phyloP scores from a whole-genome alignment of 2,797 vertebrate genomes.

The Enteromius trimaculatus region DNA sequence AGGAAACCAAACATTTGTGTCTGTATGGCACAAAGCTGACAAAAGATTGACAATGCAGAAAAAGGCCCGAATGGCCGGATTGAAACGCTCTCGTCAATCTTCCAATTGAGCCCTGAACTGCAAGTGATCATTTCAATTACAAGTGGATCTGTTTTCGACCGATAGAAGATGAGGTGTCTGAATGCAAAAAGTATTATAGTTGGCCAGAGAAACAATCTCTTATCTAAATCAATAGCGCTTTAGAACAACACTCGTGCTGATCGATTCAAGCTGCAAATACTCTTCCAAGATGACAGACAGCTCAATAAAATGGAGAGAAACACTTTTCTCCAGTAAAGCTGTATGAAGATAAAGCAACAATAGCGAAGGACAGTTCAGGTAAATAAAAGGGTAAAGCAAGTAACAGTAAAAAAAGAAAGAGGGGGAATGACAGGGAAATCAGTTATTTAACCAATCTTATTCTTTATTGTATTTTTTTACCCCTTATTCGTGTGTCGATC shows the following conservation, averaged over 20 bases:
- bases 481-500: neutral
- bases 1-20: neutral
- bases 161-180: neutral
- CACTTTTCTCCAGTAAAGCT: neutral
- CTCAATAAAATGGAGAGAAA: constrained; percentile 38
- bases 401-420: neutral
- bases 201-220: constrained; percentile 9
- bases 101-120: neutral
- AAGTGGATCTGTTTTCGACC: neutral
- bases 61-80: neutral
- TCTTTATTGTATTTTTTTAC: neutral
- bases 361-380: neutral
- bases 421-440: neutral
- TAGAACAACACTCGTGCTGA: constrained; percentile 24
- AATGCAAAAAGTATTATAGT: constrained; percentile 8
- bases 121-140: neutral
- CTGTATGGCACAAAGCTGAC: neutral
- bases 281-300: constrained; percentile 6
- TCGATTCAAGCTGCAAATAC: constrained; percentile 20
- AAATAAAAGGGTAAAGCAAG: neutral
- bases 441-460: neutral
- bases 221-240: constrained; percentile 43
- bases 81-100: neutral
- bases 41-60: neutral
- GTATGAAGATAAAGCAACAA: neutral